phyloP scores from a whole-genome alignment of 2,797 vertebrate species.

The Thripadectes ignobilis region DNA sequence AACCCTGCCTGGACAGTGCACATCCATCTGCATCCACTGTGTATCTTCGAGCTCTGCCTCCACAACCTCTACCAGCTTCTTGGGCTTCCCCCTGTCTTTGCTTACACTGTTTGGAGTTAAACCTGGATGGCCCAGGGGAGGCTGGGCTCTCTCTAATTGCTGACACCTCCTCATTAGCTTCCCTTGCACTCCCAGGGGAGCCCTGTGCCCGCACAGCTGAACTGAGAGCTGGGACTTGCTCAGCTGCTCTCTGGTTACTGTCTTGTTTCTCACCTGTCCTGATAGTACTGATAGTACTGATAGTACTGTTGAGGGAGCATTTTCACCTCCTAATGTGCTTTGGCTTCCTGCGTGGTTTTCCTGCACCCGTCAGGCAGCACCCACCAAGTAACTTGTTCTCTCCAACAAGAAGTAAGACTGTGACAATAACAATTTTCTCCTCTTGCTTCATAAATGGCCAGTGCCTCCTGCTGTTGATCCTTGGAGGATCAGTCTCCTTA shows the following conservation, averaged over 20 bases:
- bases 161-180: slow-evolving; percentile 13
- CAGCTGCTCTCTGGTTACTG: neutral
- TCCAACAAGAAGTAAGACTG: neutral
- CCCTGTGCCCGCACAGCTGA: neutral
- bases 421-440: neutral
- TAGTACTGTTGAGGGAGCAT: neutral
- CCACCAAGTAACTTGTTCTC: neutral
- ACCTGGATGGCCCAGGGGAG: neutral
- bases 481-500: neutral
- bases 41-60: neutral
- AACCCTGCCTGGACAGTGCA: neutral
- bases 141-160: neutral
- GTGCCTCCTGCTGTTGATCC: neutral
- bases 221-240: neutral
- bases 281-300: neutral
- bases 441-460: neutral
- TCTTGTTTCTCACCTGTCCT: neutral
- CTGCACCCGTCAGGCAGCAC: neutral
- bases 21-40: neutral
- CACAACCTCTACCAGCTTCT: neutral
- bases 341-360: neutral
- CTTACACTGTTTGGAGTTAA: neutral
- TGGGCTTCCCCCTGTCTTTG: neutral
- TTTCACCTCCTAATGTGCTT: neutral
- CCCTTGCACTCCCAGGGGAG: neutral